Conservation (phyloP, 1,140 invertebrate species). For the Stenopsyche tienmushanensis region DNA sequence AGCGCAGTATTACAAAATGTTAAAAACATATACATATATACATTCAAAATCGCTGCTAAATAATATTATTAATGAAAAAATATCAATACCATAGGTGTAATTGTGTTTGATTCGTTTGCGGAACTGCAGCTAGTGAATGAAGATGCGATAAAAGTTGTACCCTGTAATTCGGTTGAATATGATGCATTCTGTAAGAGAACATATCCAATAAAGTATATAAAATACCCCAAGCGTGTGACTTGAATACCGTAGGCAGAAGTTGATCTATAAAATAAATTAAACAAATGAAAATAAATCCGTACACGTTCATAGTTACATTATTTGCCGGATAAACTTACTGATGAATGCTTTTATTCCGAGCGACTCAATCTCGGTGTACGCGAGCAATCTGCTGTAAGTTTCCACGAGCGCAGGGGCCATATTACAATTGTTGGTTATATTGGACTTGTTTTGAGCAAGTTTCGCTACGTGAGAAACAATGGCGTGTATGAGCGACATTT, state of each 20-base stretch:
- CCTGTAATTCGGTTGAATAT: slow-evolving; percentile 93
- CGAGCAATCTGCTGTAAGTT: slow-evolving; percentile 89
- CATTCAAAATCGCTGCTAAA: not conserved
- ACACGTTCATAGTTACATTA: slow-evolving; percentile 4
- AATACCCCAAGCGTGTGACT: slow-evolving; percentile 91
- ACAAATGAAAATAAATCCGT: not conserved
- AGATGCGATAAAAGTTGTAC: slow-evolving; percentile 88
- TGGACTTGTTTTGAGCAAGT: slow-evolving; percentile 81
- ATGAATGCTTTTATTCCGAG: slow-evolving; percentile 96
- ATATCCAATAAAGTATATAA: slow-evolving; percentile 93
- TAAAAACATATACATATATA: not conserved
- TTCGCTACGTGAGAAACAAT: slow-evolving; percentile 89
- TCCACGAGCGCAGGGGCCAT: slow-evolving; percentile 91
- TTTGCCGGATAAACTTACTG: slow-evolving; percentile 62
- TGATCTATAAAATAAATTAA: slow-evolving; percentile 62
- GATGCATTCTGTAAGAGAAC: slow-evolving; percentile 95
- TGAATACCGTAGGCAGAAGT: slow-evolving; percentile 85
- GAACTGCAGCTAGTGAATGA: slow-evolving; percentile 83
- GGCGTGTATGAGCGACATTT: slow-evolving; percentile 96
- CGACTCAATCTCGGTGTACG: slow-evolving; percentile 96
- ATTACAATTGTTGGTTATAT: slow-evolving; percentile 61
- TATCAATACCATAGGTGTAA: slow-evolving; percentile 79
- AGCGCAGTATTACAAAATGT: too few relatives aligned
- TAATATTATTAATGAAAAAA: not conserved
- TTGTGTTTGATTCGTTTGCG: slow-evolving; percentile 93